Evolutionary conservation across 2,888 invertebrate species (phyloP).

Genomic region (Pantelozetes paolii): DNA sequence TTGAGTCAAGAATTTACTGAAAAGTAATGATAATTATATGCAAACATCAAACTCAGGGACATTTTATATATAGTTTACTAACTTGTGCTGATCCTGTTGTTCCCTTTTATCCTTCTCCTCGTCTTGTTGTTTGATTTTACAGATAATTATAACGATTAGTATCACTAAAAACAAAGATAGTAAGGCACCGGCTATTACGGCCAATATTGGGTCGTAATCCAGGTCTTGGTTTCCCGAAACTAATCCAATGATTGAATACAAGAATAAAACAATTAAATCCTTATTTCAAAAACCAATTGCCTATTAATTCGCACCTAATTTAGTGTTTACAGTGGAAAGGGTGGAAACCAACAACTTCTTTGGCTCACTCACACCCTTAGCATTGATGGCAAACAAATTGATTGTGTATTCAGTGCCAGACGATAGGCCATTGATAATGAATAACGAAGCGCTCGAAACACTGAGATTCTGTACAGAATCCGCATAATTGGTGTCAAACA

Average conservation of each 20-base stretch:
- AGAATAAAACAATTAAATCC: neutral
- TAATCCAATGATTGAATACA: too few relatives aligned
- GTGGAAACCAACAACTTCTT: slow-evolving; percentile 20
- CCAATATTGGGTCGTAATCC: slow-evolving; percentile 37
- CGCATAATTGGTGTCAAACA: slow-evolving; percentile 10
- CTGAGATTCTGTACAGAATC: slow-evolving; percentile 22
- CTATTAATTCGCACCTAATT: slow-evolving; percentile 19
- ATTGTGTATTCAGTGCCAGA: slow-evolving; percentile 35
- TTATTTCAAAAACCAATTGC: neutral
- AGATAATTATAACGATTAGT: slow-evolving; percentile 33
- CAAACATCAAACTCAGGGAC: too few relatives aligned
- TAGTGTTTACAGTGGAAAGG: slow-evolving; percentile 38
- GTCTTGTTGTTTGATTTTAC: slow-evolving; percentile 41
- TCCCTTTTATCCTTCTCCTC: slow-evolving; percentile 34
- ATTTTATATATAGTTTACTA: neutral
- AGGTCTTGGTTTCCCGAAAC: slow-evolving; percentile 40
- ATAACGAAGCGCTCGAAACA: slow-evolving; percentile 7
- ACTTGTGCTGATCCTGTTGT: slow-evolving; percentile 1
- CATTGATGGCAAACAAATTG: slow-evolving; percentile 35
- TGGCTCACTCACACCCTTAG: slow-evolving; percentile 21
- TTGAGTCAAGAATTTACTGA: neutral
- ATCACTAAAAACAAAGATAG: slow-evolving; percentile 21
- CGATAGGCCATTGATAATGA: slow-evolving; percentile 23
- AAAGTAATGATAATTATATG: too few relatives aligned
- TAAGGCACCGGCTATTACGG: slow-evolving; percentile 37